A percentile compares a stretch with the other conserved stretches of the same genome.
Conservation (phyloP, 2,797 vertebrate species). For the Leucoraja ocellata region DNA sequence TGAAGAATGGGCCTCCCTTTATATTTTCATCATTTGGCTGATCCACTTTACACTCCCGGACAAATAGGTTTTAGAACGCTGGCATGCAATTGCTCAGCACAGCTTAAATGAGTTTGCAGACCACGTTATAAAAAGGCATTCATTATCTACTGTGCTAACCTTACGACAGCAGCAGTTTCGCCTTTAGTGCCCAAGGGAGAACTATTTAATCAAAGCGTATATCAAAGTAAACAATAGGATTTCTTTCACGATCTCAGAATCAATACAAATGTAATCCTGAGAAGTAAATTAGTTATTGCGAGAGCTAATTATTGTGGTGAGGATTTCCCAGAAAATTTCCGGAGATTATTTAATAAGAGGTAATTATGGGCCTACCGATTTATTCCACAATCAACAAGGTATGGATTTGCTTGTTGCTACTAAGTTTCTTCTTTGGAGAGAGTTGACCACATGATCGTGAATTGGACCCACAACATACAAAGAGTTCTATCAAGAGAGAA, state of each 20-base stretch:
- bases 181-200: background rate
- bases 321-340: background rate
- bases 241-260: slow-evolving; percentile 20
- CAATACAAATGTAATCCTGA: background rate
- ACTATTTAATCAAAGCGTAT: background rate
- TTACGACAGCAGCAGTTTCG: background rate
- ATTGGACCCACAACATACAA: no score
- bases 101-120: background rate
- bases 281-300: background rate
- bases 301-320: background rate
- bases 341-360: background rate
- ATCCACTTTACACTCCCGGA: background rate
- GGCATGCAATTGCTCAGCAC: background rate
- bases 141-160: background rate
- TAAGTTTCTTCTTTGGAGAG: background rate
- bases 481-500: background rate
- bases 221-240: background rate
- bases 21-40: background rate
- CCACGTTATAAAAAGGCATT: background rate
- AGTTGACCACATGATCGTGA: background rate
- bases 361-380: background rate
- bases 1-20: no score
- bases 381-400: background rate
- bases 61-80: background rate
- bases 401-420: background rate